phyloP scores from a whole-genome alignment of 2,888 invertebrate species.

The Hydrotaea cyrtoneurina region DNA sequence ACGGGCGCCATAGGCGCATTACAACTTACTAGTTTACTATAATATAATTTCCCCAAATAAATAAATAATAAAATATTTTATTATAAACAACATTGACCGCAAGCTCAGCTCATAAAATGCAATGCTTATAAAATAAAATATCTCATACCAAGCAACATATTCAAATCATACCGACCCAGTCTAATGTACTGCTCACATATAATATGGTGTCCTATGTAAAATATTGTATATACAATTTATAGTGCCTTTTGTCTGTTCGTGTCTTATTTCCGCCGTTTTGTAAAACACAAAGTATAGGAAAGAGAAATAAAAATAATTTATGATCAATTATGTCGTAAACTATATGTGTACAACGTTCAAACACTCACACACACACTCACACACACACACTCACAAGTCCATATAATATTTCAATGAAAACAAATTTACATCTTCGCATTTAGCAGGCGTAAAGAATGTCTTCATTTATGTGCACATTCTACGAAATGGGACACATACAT shows the following conservation, averaged over 20 bases:
- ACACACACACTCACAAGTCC: neutral
- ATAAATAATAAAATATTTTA: too few relatives aligned
- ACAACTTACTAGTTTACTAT: too few relatives aligned
- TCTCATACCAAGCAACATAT: too few relatives aligned
- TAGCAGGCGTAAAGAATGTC: constrained; percentile 11
- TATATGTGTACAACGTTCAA: neutral
- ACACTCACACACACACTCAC: neutral
- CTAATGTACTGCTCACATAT: neutral
- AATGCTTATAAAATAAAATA: too few relatives aligned
- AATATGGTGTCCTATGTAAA: neutral
- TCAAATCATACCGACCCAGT: too few relatives aligned
- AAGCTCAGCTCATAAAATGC: too few relatives aligned
- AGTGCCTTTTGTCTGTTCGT: neutral
- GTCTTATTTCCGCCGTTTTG: constrained; percentile 3
- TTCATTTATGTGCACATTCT: neutral
- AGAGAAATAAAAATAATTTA: constrained; percentile 49
- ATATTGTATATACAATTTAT: neutral
- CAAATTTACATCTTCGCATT: neutral
- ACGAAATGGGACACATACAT: too few relatives aligned
- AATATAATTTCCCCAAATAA: too few relatives aligned
- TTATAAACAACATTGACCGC: too few relatives aligned
- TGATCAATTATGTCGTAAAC: constrained; percentile 57
- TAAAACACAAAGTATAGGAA: neutral
- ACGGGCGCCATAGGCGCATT: too few relatives aligned
- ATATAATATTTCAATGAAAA: constrained; percentile 17